These are phyloP conservation scores for Campoplex nolae DNA, from an alignment of 2,888 invertebrate genomes.

Conservation along the genomic window DNA sequence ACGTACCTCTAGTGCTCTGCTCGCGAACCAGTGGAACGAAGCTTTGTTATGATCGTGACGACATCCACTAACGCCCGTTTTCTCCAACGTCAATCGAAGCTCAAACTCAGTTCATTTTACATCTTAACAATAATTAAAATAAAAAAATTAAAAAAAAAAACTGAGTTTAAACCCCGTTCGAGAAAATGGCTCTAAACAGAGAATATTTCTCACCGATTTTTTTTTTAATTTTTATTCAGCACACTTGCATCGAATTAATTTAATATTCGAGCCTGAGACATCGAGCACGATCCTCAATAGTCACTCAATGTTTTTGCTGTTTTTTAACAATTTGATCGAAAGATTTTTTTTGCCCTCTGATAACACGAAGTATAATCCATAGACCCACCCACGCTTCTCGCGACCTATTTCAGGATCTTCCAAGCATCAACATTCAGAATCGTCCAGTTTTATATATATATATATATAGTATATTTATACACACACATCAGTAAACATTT, in stretches of 20 bases:
- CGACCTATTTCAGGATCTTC: conserved; percentile 64
- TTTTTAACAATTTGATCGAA: neutral
- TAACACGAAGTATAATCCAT: conserved; percentile 41
- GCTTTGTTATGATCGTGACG: neutral
- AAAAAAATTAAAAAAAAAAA: too few species aligned
- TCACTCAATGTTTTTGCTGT: neutral
- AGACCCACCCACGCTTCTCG: conserved; percentile 51
- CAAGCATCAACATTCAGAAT: conserved; percentile 28
- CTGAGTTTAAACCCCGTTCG: too few species aligned
- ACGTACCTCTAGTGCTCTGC: conserved; percentile 20
- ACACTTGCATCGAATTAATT: neutral
- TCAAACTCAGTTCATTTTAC: too few species aligned
- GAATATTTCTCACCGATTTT: neutral
- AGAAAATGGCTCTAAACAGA: neutral
- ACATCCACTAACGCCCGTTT: too few species aligned
- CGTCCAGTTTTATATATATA: neutral
- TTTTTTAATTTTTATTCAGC: neutral
- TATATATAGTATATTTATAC: conserved; percentile 6
- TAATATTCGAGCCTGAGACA: neutral
- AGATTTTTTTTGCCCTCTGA: conserved; percentile 5
- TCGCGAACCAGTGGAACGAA: neutral
- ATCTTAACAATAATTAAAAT: too few species aligned
- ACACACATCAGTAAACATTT: neutral
- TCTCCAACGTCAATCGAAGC: too few species aligned
- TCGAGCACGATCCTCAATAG: neutral